Percentiles rank a stretch among this genome's conserved stretches.
Conservation (phyloP, 2,113 vertebrate genomes). For the Calyptommatus sinebrachiatus region DNA sequence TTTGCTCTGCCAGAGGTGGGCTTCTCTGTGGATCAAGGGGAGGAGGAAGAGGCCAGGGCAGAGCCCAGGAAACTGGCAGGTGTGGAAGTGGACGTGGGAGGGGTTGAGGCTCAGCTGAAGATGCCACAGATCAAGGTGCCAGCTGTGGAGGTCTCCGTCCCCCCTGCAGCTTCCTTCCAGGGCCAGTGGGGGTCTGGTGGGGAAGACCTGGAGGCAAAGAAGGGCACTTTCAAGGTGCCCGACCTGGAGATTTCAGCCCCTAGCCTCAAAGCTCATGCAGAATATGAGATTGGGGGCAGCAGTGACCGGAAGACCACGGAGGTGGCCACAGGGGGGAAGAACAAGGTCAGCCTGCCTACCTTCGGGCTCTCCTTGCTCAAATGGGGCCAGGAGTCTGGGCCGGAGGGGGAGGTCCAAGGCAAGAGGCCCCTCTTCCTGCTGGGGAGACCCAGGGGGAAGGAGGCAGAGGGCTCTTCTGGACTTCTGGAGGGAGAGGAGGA, state of each 20-base stretch:
- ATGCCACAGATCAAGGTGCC: constrained; percentile 64
- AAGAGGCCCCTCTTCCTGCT: constrained; percentile 73
- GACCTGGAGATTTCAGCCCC: constrained; percentile 64
- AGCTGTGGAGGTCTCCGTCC: constrained; percentile 57
- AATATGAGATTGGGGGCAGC: constrained; percentile 39
- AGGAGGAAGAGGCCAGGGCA: neutral
- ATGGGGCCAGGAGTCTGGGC: constrained; percentile 49
- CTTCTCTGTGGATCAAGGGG: constrained; percentile 25
- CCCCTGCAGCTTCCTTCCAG: constrained; percentile 20
- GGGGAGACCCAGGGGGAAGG: constrained; percentile 62
- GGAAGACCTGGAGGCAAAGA: constrained; percentile 8
- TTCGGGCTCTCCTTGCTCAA: constrained; percentile 74
- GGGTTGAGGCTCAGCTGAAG: constrained; percentile 54
- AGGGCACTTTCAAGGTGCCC: constrained; percentile 44
- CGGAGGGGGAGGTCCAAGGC: constrained; percentile 13
- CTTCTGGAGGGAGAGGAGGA: constrained; percentile 34
- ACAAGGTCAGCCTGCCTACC: constrained; percentile 73
- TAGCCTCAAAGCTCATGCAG: constrained; percentile 42
- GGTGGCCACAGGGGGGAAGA: constrained; percentile 36
- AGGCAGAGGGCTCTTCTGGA: constrained; percentile 1
- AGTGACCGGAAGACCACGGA: constrained; percentile 58
- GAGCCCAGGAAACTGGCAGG: neutral
- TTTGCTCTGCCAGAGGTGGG: constrained; percentile 50
- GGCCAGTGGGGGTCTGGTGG: neutral
- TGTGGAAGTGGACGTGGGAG: constrained; percentile 36